Base-by-base conservation (phyloP, 2,113 vertebrate genomes). In the Megaptera novaeangliae region DNA sequence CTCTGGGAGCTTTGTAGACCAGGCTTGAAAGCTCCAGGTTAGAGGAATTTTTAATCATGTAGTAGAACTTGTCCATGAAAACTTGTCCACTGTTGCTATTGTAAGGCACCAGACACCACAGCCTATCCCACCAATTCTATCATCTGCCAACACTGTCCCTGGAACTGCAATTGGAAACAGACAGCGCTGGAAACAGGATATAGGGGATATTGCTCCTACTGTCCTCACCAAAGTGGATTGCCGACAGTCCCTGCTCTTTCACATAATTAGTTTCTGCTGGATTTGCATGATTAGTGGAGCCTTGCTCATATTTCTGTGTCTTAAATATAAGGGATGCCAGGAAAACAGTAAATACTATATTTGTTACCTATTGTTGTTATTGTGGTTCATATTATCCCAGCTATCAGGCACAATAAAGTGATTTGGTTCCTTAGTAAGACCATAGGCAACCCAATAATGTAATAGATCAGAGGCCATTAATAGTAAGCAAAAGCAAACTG, bases 91-190 rank as follows among this genome's bases (percentile, higher is more conserved):
- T 34, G 1, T 5, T 84, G 18, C 13, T 31, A 1, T 6, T 77
- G 14, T 34, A 39, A 72, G 57, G 9, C 3, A 8, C 3, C 3
- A 74, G 12, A 52, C 9, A 23, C 7, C 4, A 31, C 0, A 36
- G 4, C 1, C 36, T 46, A 1, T 71, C 27, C 41, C 14, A 46
- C 3, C 17, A 21, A 8, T 18, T 15, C 34, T 39, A 8, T 8
- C 20, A 4, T 0, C 27, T n/a, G 20, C 9, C 29, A 14, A 6
- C 4, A 0, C 23, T 20, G 12, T 25, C n/a, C 0, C 21, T 27
- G 6, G 7, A 55, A 46, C 4, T 34, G 21, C 34, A 55, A 12
- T 2, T n/a, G 20, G 12, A 59, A 46, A 90, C 8, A 46, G 3
- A 21, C 25, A 23, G 6, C n/a, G 9, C 4, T 29, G 12, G 18